phyloP scores from a whole-genome alignment of 2,797 vertebrate genomes.

The Siniperca undulata region DNA sequence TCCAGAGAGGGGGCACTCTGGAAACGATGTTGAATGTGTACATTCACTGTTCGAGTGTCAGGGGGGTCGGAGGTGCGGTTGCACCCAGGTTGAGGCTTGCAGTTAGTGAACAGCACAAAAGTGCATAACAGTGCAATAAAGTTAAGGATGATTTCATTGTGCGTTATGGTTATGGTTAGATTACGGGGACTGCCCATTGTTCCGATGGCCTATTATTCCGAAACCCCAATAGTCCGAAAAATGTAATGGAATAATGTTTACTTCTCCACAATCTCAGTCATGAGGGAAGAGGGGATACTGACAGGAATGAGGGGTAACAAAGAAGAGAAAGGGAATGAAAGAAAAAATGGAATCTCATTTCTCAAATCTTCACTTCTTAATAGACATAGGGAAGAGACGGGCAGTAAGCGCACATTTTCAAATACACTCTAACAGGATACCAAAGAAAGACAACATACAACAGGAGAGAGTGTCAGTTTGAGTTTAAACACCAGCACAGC shows the following conservation, averaged over 20 bases:
- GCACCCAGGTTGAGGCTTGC: too few species aligned
- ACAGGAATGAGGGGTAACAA: not conserved
- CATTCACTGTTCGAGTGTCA: too few species aligned
- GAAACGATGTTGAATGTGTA: too few species aligned
- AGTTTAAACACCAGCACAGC: conserved; percentile 41
- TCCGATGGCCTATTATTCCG: too few species aligned
- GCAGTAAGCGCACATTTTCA: conserved; percentile 6
- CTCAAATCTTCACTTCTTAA: conserved; percentile 3
- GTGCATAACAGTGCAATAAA: too few species aligned
- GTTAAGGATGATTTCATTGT: too few species aligned
- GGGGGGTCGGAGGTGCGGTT: too few species aligned
- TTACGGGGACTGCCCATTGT: too few species aligned
- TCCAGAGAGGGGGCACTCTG: too few species aligned
- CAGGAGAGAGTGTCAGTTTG: conserved; percentile 34
- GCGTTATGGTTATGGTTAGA: too few species aligned
- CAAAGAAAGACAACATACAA: conserved; percentile 38
- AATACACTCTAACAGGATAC: conserved; percentile 34
- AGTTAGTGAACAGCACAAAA: too few species aligned
- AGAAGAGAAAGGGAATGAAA: not conserved
- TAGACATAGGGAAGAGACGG: conserved; percentile 4
- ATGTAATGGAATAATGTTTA: conserved; percentile 8
- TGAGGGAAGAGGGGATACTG: not conserved
- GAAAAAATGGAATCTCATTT: not conserved
- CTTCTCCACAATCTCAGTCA: conserved; percentile 3
- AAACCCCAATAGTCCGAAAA: too few species aligned